phyloP scores from a whole-genome alignment of 2,797 vertebrate species.

The Cyprinodon diabolis region DNA sequence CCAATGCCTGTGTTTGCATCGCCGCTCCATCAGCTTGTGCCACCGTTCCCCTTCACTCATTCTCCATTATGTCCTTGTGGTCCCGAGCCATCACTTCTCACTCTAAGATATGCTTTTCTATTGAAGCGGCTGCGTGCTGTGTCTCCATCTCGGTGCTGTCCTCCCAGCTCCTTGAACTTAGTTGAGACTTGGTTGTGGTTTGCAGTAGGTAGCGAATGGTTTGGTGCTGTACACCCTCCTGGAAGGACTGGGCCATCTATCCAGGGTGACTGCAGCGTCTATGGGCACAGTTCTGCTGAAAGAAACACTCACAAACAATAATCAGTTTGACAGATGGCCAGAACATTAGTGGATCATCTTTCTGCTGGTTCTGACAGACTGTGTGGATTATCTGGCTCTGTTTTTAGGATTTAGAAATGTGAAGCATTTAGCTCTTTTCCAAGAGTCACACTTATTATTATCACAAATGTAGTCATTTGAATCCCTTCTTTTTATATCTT shows the following conservation, averaged over 20 bases:
- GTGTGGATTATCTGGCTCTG: background rate
- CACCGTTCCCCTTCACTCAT: conserved; percentile 31
- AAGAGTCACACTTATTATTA: background rate
- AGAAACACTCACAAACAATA: background rate
- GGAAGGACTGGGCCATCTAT: background rate
- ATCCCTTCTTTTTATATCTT: background rate
- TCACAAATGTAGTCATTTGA: background rate
- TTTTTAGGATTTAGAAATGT: background rate
- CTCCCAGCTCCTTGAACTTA: background rate
- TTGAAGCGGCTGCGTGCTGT: background rate
- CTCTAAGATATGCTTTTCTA: conserved; percentile 34
- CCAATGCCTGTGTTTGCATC: conserved; percentile 11
- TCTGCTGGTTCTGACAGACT: conserved; percentile 3
- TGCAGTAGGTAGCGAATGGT: conserved; percentile 5
- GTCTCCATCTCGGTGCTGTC: background rate
- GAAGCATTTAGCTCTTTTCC: background rate
- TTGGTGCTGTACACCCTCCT: background rate
- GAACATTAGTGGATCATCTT: background rate
- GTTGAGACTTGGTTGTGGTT: conserved; percentile 1
- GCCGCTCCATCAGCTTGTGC: conserved; percentile 25
- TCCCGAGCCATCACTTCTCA: conserved; percentile 28
- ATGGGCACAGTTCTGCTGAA: conserved; percentile 1
- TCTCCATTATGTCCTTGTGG: conserved; percentile 40
- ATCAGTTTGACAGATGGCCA: conserved; percentile 8
- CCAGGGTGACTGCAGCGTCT: background rate